These are phyloP conservation scores for Pangasius mekongensis DNA, from an alignment of 2,797 vertebrate species.

Conservation along the genomic window DNA sequence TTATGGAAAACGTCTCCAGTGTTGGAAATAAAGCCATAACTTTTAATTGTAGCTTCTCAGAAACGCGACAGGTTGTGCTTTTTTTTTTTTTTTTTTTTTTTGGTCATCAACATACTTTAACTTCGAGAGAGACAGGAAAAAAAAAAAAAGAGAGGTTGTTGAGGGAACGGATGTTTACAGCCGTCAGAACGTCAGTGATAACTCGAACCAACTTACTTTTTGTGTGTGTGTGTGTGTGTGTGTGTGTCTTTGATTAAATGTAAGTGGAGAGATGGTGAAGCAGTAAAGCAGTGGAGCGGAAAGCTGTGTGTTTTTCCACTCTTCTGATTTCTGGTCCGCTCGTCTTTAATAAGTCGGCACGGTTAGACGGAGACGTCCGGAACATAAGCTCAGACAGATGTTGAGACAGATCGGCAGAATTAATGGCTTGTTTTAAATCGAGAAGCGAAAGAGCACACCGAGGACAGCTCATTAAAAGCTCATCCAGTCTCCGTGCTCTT, in stretches of 20 bases:
- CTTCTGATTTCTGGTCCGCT: background rate
- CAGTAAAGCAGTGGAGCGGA: background rate
- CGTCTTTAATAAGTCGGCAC: background rate
- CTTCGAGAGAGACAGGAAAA: background rate
- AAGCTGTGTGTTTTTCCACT: background rate
- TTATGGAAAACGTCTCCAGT: background rate
- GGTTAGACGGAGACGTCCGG: background rate
- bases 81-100: too few relatives aligned
- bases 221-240: too few relatives aligned
- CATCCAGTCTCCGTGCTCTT: background rate
- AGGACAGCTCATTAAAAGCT: background rate
- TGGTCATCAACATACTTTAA: background rate
- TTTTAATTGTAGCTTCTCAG: background rate
- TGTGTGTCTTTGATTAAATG: background rate
- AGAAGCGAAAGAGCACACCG: background rate
- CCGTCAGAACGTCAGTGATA: background rate
- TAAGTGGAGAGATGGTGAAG: background rate
- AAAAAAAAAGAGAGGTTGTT: background rate
- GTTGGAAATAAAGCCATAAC: background rate
- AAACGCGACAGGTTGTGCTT: background rate
- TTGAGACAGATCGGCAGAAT: conserved; percentile 27
- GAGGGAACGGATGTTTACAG: background rate
- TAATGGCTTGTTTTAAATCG: conserved; percentile 12
- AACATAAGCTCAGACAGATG: conserved; percentile 21
- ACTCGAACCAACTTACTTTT: background rate